Evolutionary conservation across 2,888 invertebrate genomes (phyloP), one percentile per base, ranked within the genome.

Genomic region (Eudemis profundana): DNA sequence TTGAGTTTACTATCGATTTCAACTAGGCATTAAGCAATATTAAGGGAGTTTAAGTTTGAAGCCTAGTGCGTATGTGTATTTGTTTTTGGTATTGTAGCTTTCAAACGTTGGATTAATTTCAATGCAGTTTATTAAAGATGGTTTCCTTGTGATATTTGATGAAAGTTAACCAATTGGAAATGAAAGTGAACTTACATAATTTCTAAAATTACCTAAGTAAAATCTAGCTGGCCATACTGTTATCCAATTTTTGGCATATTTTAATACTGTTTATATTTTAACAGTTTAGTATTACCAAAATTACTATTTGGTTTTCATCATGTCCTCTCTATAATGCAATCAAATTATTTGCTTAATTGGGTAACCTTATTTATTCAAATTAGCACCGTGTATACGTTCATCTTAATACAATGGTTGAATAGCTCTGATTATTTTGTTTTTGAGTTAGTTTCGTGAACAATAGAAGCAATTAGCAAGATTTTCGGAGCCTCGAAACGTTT

Each of bases 381-480:
- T 38, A 51, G 49, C 46, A n/a, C n/a, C 12, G 47, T 50, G 12
- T 42, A 33, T 33, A 57, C 63, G 49, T 17, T 14, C n/a, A 14
- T 17, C 56, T 63, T 44, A 59, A 44, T 53, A 65, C 64, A 65
- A 65, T 65, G 59, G 59, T 36, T 56, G 62, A 62, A 66, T 64
- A 42, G 64, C 64, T 49, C 50, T 67, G 60, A 69, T 69, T 70
- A 69, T 67, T 69, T 69, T 57, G 66, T 68, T 69, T 59, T 44
- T 66, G 56, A 61, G 64, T 61, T 59, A 47, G 59, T 46, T 59
- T 50, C 51, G 15, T 21, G 21, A 59, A 69, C 69, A 69, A 68
- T 67, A 51, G 69, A 38, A 50, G 64, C 61, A 63, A 69, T 69
- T 69, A 69, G 69, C 17, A 47, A 62, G 68, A 40, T 61, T 40